These are phyloP conservation scores for Pseudomugil tenellus DNA, from an alignment of 2,797 vertebrate species.

Conservation along the genomic window DNA sequence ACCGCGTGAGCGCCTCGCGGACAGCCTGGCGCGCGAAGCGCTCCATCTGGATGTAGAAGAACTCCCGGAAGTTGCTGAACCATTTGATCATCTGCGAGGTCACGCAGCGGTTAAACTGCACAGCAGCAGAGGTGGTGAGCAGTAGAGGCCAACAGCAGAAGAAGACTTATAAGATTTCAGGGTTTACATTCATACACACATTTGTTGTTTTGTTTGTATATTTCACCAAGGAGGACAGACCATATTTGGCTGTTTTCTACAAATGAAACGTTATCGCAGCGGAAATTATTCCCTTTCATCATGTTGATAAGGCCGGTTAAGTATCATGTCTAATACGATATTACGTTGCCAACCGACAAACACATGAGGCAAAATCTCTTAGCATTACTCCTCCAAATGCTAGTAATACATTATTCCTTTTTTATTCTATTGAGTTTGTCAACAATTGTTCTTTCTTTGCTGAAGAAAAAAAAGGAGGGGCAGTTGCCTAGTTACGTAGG, in stretches of 20 bases:
- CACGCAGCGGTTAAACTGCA: slow-evolving; percentile 85
- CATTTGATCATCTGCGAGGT: slow-evolving; percentile 89
- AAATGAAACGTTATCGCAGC: no score
- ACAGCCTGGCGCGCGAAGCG: slow-evolving; percentile 85
- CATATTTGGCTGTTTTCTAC: no score
- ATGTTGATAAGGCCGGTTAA: no score
- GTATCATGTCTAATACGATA: no score
- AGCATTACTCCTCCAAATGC: no score
- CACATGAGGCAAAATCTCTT: no score
- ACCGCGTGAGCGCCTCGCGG: slow-evolving; percentile 81
- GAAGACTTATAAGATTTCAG: slow-evolving; percentile 1
- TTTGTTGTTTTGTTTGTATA: not conserved
- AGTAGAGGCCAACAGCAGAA: slow-evolving; percentile 30
- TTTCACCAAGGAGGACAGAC: not conserved
- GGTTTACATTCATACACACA: not conserved
- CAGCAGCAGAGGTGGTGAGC: slow-evolving; percentile 7
- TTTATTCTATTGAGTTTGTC: no score
- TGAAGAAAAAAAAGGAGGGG: no score
- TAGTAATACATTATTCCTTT: no score
- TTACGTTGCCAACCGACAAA: no score
- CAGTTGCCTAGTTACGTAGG: not conserved
- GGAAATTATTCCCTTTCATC: no score
- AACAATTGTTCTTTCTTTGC: no score
- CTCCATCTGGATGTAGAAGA: slow-evolving; percentile 90
- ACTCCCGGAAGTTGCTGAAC: slow-evolving; percentile 89